A percentile compares a stretch with the other conserved stretches of the same genome.
Conservation (phyloP, 2,888 invertebrate species). For the Amblyjoppa proteus region DNA sequence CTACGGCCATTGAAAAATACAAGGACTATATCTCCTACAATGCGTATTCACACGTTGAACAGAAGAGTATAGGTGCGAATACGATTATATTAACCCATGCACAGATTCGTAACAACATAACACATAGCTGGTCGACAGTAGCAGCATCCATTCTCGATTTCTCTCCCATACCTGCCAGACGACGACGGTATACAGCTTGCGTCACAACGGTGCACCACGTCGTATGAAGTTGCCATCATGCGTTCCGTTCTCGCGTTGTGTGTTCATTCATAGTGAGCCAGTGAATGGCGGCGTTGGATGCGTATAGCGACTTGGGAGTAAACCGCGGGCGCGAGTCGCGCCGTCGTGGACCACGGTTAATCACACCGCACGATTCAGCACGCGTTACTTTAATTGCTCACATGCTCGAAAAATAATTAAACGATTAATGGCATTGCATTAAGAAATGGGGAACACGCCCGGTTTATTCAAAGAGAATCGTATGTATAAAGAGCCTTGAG, state of each 20-base stretch:
- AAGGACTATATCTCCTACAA: slow-evolving; percentile 57
- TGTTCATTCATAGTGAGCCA: slow-evolving; percentile 82
- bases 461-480: neutral
- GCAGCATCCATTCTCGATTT: slow-evolving; percentile 23
- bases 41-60: slow-evolving; percentile 35
- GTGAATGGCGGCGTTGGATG: slow-evolving; percentile 66
- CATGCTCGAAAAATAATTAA: neutral
- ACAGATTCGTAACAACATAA: slow-evolving; percentile 21
- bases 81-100: slow-evolving; percentile 51
- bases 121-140: neutral
- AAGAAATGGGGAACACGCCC: neutral
- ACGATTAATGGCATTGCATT: neutral
- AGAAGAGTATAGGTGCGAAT: slow-evolving; percentile 54
- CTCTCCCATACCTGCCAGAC: slow-evolving; percentile 16
- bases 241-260: slow-evolving; percentile 52
- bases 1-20: slow-evolving; percentile 67
- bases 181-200: slow-evolving; percentile 61
- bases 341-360: slow-evolving; percentile 44
- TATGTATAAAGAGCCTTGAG: neutral
- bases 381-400: slow-evolving; percentile 16
- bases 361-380: slow-evolving; percentile 9
- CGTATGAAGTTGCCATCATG: slow-evolving; percentile 78
- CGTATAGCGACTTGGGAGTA: slow-evolving; percentile 67
- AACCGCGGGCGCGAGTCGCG: slow-evolving; percentile 65
- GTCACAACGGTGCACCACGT: slow-evolving; percentile 67